Conservation (phyloP, 2,888 invertebrate species). For the Melinaea menophilus region DNA sequence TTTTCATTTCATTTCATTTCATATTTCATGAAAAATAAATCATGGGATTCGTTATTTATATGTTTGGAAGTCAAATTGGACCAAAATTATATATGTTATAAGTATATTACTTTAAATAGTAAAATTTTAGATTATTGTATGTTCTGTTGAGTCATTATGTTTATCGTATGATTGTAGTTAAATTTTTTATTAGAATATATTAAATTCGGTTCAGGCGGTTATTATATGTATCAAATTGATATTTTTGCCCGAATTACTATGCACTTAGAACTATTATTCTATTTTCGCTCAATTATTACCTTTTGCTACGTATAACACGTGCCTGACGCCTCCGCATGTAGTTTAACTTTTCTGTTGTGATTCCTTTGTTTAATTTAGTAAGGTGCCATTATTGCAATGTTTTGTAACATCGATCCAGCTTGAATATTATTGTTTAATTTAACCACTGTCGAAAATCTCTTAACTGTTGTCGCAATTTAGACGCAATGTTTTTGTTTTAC, state of each 20-base stretch:
- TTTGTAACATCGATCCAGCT: slow-evolving; percentile 57
- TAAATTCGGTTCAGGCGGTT: slow-evolving; percentile 24
- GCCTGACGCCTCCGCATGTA: slow-evolving; percentile 33
- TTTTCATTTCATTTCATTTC: slow-evolving; percentile 24
- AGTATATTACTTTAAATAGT: slow-evolving; percentile 23
- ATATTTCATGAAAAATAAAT: slow-evolving; percentile 14
- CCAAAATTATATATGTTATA: slow-evolving; percentile 36
- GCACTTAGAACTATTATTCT: slow-evolving; percentile 5
- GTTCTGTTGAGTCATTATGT: slow-evolving; percentile 47
- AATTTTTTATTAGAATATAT: slow-evolving; percentile 31
- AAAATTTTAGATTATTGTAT: slow-evolving; percentile 28
- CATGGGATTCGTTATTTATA: slow-evolving; percentile 32
- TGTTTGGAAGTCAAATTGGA: slow-evolving; percentile 38
- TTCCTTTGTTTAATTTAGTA: slow-evolving; percentile 56
- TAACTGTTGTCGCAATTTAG: slow-evolving; percentile 20
- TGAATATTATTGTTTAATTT: slow-evolving; percentile 38
- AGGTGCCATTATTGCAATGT: slow-evolving; percentile 72
- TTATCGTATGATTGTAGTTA: slow-evolving; percentile 37
- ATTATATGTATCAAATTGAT: slow-evolving; percentile 28
- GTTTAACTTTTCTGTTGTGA: slow-evolving; percentile 57
- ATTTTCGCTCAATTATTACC: slow-evolving; percentile 3
- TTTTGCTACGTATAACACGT: slow-evolving; percentile 31
- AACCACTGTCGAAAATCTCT: slow-evolving; percentile 23
- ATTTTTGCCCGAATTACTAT: not conserved
- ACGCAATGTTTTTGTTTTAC: not conserved